Evolutionary conservation across 2,113 vertebrate species (phyloP).

Genomic region (Syrrhaptes paradoxus): DNA sequence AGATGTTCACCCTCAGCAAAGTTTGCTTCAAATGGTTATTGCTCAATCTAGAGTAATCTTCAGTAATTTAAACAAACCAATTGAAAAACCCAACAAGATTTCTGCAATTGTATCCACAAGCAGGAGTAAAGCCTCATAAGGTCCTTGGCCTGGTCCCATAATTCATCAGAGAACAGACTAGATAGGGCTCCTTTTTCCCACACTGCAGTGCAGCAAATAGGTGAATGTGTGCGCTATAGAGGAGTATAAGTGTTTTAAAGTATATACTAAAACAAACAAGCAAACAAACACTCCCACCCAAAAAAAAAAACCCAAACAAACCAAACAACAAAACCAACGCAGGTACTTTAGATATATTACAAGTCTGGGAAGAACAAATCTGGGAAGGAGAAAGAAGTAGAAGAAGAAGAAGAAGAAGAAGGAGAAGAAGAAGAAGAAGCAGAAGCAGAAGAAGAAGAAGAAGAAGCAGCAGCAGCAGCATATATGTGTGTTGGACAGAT

Average conservation of each 20-base stretch:
- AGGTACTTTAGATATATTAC: background rate
- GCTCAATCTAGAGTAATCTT: background rate
- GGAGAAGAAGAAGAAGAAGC: background rate
- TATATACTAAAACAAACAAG: background rate
- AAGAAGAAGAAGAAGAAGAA: too few species aligned
- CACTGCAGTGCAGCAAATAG: background rate
- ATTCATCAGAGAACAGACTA: background rate
- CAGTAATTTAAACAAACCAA: background rate
- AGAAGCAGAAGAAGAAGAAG: background rate
- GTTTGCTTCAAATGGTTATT: background rate
- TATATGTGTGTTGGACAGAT: background rate
- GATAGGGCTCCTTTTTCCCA: background rate
- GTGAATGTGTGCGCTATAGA: background rate
- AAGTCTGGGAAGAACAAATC: background rate
- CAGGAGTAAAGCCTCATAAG: background rate
- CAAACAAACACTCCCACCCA: fast-evolving
- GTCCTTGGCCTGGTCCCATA: background rate
- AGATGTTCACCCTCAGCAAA: background rate
- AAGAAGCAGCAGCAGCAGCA: background rate
- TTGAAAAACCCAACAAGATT: background rate
- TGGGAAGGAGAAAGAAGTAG: too few species aligned
- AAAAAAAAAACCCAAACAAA: background rate
- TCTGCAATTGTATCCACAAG: background rate
- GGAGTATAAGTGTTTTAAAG: background rate
- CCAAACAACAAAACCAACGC: background rate